Percentiles rank a stretch among this genome's conserved stretches.
Evolutionary conservation across 2,888 invertebrate species (phyloP).

Genomic region (Carabus problematicus): DNA sequence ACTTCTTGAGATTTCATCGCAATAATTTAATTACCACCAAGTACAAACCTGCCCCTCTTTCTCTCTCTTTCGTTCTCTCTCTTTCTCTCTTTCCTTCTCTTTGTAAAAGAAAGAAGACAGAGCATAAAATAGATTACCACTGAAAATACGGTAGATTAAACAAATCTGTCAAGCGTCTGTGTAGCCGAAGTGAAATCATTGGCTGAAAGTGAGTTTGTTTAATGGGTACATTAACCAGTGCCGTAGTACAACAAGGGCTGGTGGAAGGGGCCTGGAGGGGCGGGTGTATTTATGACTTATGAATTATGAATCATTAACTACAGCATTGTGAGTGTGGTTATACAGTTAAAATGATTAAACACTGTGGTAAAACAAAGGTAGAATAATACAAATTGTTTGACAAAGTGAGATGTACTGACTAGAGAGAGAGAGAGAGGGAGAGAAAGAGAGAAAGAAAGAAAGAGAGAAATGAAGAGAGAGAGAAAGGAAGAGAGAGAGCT

Average conservation of each 20-base stretch:
- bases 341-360: conserved; percentile 48
- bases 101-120: too few relatives aligned
- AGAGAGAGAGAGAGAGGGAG: conserved; percentile 44
- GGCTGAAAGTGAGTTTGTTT: conserved; percentile 21
- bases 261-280: conserved; percentile 2
- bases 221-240: conserved; percentile 26
- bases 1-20: too few relatives aligned
- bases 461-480: conserved; percentile 45
- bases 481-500: too few relatives aligned
- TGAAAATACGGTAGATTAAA: conserved; percentile 12
- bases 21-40: too few relatives aligned
- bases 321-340: conserved; percentile 29
- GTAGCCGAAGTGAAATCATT: background rate
- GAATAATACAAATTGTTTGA: too few relatives aligned
- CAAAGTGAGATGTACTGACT: background rate
- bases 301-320: conserved; percentile 34
- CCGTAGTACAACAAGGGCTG: background rate
- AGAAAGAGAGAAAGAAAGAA: too few relatives aligned
- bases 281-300: too few relatives aligned
- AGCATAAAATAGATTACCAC: too few relatives aligned
- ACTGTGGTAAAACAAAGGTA: conserved; percentile 32
- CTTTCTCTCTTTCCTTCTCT: too few relatives aligned
- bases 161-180: conserved; percentile 13
- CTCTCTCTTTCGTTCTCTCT: too few relatives aligned
- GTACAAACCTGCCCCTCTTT: too few relatives aligned